Evolutionary conservation across 2,797 vertebrate species (phyloP).

Genomic region (Notolepis coatsorum): DNA sequence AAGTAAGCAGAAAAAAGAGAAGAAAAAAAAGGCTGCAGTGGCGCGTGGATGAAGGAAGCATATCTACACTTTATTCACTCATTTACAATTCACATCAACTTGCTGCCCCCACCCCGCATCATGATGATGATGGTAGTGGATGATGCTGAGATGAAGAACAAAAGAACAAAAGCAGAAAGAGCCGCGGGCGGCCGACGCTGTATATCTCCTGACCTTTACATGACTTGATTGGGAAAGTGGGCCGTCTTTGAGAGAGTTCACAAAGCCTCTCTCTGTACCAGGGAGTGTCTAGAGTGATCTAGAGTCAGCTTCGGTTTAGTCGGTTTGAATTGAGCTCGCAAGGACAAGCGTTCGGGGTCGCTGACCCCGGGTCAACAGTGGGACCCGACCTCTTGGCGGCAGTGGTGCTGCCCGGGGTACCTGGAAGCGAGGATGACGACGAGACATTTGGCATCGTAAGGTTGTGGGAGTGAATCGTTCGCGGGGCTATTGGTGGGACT

Average conservation of each 20-base stretch:
- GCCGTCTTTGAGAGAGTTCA: constrained; percentile 32
- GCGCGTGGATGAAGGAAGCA: constrained; percentile 60
- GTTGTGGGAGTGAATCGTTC: too few species aligned
- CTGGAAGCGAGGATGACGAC: too few species aligned
- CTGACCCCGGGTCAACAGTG: too few species aligned
- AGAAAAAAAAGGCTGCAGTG: constrained; percentile 55
- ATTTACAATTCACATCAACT: constrained; percentile 75
- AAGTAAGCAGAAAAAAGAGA: constrained; percentile 75
- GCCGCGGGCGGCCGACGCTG: constrained; percentile 31
- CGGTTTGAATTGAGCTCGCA: too few species aligned
- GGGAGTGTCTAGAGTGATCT: too few species aligned
- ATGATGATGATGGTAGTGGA: constrained; percentile 19
- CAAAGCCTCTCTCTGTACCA: too few species aligned
- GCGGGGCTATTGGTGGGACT: too few species aligned
- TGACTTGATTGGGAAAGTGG: constrained; percentile 29
- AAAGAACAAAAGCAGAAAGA: constrained; percentile 20
- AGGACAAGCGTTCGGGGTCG: too few species aligned
- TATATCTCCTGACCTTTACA: constrained; percentile 50
- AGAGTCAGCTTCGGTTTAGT: too few species aligned
- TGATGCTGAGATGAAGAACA: constrained; percentile 14
- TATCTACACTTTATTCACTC: constrained; percentile 63
- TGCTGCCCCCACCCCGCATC: constrained; percentile 19
- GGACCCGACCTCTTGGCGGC: too few species aligned
- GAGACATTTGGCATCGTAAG: too few species aligned
- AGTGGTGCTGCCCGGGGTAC: too few species aligned